A percentile compares a stretch with the other conserved stretches of the same genome.
phyloP scores from a whole-genome alignment of 2,113 vertebrate species.

The Bostrychus sinensis region DNA sequence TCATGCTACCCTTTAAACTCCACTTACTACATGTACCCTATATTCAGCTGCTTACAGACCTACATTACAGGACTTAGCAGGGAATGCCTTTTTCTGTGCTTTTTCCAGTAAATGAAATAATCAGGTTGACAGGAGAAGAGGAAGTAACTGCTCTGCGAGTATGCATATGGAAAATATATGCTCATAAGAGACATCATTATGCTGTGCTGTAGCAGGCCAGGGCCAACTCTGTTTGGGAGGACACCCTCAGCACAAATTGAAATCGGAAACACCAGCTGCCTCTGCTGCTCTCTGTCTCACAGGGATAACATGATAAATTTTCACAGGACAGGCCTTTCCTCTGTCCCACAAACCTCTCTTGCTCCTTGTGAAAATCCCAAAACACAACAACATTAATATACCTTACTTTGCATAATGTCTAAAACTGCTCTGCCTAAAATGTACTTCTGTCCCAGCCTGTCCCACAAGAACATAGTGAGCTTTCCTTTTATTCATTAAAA shows the following conservation, averaged over 20 bases:
- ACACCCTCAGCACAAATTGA: slow-evolving; percentile 38
- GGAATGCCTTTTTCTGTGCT: too few species aligned
- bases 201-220: slow-evolving; percentile 1
- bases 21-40: too few species aligned
- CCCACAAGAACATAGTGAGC: too few species aligned
- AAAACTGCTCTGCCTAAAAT: too few species aligned
- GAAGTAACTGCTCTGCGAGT: background rate
- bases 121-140: slow-evolving; percentile 28
- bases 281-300: slow-evolving; percentile 21
- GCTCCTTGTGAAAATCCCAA: background rate
- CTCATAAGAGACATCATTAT: background rate
- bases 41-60: too few species aligned
- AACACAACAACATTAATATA: slow-evolving; percentile 8
- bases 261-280: slow-evolving; percentile 49
- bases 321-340: slow-evolving; percentile 18
- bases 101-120: too few species aligned
- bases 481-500: too few species aligned
- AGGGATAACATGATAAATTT: slow-evolving; percentile 18
- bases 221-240: slow-evolving; percentile 11
- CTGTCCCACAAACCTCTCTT: background rate
- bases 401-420: background rate
- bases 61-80: too few species aligned
- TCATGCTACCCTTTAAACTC: too few species aligned
- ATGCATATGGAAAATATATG: slow-evolving; percentile 6
- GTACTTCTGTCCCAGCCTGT: too few species aligned